Conservation (phyloP, 2,113 vertebrate genomes). For the Bambusicola thoracicus region DNA sequence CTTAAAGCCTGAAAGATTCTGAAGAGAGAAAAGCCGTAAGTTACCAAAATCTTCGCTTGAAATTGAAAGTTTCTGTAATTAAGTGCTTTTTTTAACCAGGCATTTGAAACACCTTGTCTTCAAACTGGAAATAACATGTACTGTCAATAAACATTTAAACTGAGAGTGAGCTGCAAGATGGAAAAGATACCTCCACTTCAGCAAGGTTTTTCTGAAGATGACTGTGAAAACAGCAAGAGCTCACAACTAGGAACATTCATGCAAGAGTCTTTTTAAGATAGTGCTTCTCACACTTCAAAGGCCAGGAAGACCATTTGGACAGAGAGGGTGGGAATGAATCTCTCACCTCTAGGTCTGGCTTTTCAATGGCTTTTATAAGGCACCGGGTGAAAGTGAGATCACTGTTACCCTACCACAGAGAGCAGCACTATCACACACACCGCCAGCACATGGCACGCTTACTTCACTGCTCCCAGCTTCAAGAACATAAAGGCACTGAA, state of each 20-base stretch:
- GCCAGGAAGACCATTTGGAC: not conserved
- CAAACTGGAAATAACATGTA: not conserved
- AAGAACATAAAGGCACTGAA: not conserved
- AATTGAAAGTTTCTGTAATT: not conserved
- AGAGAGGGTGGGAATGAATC: not conserved
- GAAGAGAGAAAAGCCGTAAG: not conserved
- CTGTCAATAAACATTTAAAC: not conserved
- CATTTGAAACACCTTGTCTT: not conserved
- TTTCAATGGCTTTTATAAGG: not conserved
- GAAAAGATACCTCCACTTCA: not conserved
- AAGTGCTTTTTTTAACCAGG: not conserved
- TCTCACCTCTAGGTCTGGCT: not conserved
- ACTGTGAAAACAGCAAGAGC: not conserved
- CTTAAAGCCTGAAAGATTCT: not conserved
- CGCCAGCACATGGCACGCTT: accelerated
- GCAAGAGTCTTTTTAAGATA: not conserved
- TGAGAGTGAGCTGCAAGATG: not conserved
- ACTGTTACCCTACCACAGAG: not conserved
- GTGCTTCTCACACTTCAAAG: accelerated
- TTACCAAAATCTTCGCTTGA: not conserved
- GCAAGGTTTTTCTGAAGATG: not conserved
- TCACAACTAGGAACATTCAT: not conserved
- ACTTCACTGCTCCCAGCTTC: not conserved
- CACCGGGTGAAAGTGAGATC: not conserved
- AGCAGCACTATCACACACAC: accelerated